Evolutionary conservation across 2,888 invertebrate species (phyloP), one percentile per base, ranked within the genome.

Genomic region (Nymphalis polychloros): DNA sequence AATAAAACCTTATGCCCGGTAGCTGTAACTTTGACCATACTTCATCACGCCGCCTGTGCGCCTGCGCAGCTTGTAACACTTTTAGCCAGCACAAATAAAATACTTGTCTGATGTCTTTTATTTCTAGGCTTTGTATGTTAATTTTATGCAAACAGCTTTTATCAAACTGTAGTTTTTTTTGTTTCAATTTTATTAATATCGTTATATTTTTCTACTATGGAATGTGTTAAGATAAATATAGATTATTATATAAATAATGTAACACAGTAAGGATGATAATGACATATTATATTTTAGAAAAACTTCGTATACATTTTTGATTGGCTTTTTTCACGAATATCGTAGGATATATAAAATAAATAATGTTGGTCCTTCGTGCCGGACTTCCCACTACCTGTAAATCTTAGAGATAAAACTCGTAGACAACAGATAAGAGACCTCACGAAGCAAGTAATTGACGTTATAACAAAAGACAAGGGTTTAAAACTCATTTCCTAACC

Each of bases 381-480:
- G 79, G 79, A 82, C 79, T 80, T 80, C 81, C 83, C 80, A 74
- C 78, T 80, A 77, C 82, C 81, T 84, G 89, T 90, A 89, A 90
- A 90, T 90, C 89, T 88, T 82, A 67, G 73, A 78, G 89, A 90
- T 89, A 89, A 79, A 70, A 75, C 78, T 75, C 70, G 77, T 69
- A 78, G 85, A 81, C 85, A 84, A 73, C 68, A 78, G 90, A 90
- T 90, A 90, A 86, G 81, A 76, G 76, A 68, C 73, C 80, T 83
- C 87, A 86, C 87, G 88, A 86, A 83, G 84, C 76, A 75, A 81
- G 85, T 90, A 90, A 90, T 90, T 89, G 90, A 89, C 88, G 85
- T 86, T 86, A 86, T 88, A 87, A 84, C 84, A 84, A 81, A 83
- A 82, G 79, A 80, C 78, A 79, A 79, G 80, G 80, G 79, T 82